Conservation (phyloP, 2,888 invertebrate species). For the Caprella mutica region DNA sequence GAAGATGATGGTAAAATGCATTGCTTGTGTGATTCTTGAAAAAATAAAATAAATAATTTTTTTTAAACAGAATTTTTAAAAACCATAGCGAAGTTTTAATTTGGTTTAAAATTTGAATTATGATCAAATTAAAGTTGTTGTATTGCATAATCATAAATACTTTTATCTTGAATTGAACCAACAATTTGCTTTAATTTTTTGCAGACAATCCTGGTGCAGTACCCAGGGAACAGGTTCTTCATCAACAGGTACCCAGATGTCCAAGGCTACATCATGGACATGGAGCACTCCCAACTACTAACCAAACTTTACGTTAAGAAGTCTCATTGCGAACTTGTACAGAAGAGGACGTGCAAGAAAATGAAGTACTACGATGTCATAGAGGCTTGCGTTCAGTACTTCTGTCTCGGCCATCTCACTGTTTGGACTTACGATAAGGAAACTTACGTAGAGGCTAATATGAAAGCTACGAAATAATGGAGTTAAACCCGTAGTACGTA, state of each 20-base stretch:
- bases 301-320: constrained; percentile 19
- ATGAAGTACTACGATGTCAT: constrained; percentile 13
- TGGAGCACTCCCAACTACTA: constrained; percentile 19
- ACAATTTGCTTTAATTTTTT: background rate
- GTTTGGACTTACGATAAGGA: constrained; percentile 21
- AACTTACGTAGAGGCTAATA: too few relatives aligned
- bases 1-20: too few relatives aligned
- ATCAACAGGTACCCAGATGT: constrained; percentile 10
- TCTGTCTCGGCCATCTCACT: constrained; percentile 17
- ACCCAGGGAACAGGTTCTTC: constrained; percentile 13
- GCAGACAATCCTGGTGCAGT: constrained; percentile 22
- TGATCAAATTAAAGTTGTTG: too few relatives aligned
- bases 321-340: constrained; percentile 14
- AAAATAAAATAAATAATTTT: too few relatives aligned
- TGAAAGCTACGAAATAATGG: too few relatives aligned
- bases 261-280: constrained; percentile 22
- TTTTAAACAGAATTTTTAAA: too few relatives aligned
- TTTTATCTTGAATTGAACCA: background rate
- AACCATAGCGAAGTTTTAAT: too few relatives aligned
- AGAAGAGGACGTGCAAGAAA: constrained; percentile 6
- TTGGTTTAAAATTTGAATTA: too few relatives aligned
- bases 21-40: too few relatives aligned
- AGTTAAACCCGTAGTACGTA: too few relatives aligned
- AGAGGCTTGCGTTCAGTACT: constrained; percentile 11
- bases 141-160: too few relatives aligned